These are phyloP conservation scores for Brotula barbata DNA, from an alignment of 2,797 vertebrate genomes.

Conservation along the genomic window DNA sequence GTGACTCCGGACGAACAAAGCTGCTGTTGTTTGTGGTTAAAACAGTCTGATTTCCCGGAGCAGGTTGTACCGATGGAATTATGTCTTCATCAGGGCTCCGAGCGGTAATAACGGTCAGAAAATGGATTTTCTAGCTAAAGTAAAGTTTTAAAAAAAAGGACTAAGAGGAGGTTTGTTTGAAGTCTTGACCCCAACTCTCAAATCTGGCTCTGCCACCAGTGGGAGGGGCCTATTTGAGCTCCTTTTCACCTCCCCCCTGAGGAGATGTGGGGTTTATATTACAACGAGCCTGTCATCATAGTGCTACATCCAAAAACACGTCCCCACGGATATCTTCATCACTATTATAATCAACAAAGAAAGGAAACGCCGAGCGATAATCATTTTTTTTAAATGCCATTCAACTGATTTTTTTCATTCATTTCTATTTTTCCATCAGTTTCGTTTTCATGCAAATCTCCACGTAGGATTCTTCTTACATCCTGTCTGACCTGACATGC, in stretches of 20 bases:
- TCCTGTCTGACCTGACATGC: no score
- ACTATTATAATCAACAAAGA: no score
- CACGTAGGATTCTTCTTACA: no score
- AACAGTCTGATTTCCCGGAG: constrained; percentile 14
- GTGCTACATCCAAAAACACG: not conserved
- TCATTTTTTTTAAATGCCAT: no score
- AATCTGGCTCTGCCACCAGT: constrained; percentile 27
- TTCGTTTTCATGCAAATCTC: no score
- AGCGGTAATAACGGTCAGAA: no score
- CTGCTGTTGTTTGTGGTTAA: not conserved
- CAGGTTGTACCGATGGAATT: constrained; percentile 18
- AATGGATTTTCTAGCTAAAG: constrained; percentile 21
- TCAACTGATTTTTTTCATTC: no score
- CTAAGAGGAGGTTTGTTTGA: constrained; percentile 54
- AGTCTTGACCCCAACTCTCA: constrained; percentile 25
- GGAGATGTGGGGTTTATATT: constrained; percentile 31
- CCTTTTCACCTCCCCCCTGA: constrained; percentile 5
- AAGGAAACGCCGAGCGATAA: no score
- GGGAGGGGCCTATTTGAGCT: constrained; percentile 13
- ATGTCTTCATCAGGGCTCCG: constrained; percentile 7
- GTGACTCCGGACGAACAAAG: constrained; percentile 14
- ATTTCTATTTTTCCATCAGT: no score
- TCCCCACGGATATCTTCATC: no score
- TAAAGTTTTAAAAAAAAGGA: constrained; percentile 39
- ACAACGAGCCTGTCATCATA: constrained; percentile 1